These are phyloP conservation scores for Drosophila ambigua DNA, from an alignment of 1,140 invertebrate species.

Conservation along the genomic window DNA sequence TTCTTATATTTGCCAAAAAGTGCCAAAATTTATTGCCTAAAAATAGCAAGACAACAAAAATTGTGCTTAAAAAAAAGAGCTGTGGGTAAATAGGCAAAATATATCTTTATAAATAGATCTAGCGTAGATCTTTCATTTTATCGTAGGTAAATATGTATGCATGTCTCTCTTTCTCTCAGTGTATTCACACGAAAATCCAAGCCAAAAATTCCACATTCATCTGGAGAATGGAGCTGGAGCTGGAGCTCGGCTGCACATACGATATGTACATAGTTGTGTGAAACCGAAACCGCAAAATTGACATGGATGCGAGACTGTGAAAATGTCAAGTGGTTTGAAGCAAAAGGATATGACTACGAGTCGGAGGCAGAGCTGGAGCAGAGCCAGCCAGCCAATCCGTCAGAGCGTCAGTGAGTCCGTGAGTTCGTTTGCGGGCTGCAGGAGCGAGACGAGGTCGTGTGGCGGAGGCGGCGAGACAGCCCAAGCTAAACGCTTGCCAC, in stretches of 20 bases:
- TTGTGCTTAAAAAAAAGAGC: too few relatives aligned
- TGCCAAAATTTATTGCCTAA: too few relatives aligned
- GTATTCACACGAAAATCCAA: constrained; percentile 31
- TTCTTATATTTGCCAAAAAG: too few relatives aligned
- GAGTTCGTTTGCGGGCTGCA: not conserved
- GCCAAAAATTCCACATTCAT: constrained; percentile 40
- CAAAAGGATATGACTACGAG: constrained; percentile 39
- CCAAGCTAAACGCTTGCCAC: constrained; percentile 74
- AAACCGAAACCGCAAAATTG: constrained; percentile 79
- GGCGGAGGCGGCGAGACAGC: constrained; percentile 28
- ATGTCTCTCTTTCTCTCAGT: constrained; percentile 14
- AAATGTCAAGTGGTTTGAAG: constrained; percentile 74
- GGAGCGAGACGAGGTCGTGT: not conserved
- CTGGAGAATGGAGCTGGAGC: constrained; percentile 15
- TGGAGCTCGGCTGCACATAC: constrained; percentile 6
- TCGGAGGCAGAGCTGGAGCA: constrained; percentile 1
- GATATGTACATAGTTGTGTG: constrained; percentile 47
- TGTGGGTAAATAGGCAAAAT: too few relatives aligned
- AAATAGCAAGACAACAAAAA: too few relatives aligned
- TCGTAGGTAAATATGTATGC: too few relatives aligned
- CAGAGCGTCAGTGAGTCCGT: constrained; percentile 41
- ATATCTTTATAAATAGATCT: too few relatives aligned
- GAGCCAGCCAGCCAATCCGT: constrained; percentile 46
- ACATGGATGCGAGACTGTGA: constrained; percentile 76
- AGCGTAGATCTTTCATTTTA: too few relatives aligned